Conservation (phyloP, 2,797 vertebrate genomes). For the Petrocephalus sullivani region DNA sequence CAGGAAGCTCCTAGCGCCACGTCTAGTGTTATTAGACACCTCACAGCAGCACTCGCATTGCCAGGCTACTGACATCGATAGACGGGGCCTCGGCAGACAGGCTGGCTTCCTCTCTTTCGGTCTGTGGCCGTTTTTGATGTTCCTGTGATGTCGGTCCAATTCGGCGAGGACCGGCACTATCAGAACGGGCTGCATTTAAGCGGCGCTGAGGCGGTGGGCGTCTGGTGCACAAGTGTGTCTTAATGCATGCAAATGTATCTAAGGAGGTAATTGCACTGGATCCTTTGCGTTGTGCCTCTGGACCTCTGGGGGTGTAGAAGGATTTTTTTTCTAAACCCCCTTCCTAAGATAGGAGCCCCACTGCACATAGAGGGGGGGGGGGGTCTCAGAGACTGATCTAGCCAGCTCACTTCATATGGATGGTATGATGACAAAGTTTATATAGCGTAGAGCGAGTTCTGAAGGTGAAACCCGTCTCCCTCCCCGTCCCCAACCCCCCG, state of each 20-base stretch:
- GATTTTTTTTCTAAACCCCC: background rate
- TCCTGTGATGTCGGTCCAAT: constrained; percentile 16
- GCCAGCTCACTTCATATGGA: constrained; percentile 22
- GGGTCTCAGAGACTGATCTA: constrained; percentile 3
- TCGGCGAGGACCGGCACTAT: background rate
- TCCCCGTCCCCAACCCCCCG: background rate
- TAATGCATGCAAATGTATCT: constrained; percentile 18
- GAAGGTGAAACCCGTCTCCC: constrained; percentile 20
- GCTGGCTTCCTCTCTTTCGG: background rate
- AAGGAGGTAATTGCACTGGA: constrained; percentile 15
- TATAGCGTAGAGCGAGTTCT: background rate
- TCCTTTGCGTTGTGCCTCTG: background rate
- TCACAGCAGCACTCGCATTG: background rate
- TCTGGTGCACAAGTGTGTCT: constrained; percentile 14
- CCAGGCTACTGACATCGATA: background rate
- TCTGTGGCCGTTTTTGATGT: constrained; percentile 4
- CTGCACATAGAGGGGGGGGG: background rate
- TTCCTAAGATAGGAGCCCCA: background rate
- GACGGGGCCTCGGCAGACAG: background rate
- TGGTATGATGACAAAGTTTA: constrained; percentile 28
- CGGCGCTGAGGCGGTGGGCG: background rate
- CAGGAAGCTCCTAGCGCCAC: background rate
- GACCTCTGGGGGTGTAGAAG: background rate
- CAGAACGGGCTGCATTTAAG: constrained; percentile 10
- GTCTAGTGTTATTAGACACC: background rate